Evolutionary conservation across 1,140 invertebrate species (phyloP).

Genomic region (Leguminivora glycinivorella): DNA sequence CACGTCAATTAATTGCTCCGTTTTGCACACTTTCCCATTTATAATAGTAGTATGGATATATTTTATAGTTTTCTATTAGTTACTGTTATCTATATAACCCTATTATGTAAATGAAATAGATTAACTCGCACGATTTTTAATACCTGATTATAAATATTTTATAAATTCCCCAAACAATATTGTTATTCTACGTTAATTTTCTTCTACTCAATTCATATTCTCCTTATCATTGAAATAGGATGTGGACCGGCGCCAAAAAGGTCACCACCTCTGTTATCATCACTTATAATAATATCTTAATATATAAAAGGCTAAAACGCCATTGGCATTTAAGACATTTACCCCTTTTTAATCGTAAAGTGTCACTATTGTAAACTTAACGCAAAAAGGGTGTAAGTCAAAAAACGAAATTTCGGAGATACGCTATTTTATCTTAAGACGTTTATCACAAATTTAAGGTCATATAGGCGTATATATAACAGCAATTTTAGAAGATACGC

Average conservation of each 20-base stretch:
- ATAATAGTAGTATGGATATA: too few relatives aligned
- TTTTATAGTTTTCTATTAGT: background rate
- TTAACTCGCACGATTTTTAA: background rate
- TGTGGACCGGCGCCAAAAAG: slow-evolving; percentile 1
- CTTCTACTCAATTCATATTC: background rate
- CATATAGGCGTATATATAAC: background rate
- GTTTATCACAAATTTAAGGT: background rate
- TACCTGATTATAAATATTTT: background rate
- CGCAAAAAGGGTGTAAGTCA: background rate
- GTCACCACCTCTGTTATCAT: slow-evolving; percentile 6
- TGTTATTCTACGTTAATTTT: slow-evolving; percentile 1
- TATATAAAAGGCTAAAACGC: background rate
- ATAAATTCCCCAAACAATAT: background rate
- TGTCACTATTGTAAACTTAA: background rate
- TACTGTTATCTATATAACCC: background rate
- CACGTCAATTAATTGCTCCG: too few relatives aligned
- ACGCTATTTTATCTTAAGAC: background rate
- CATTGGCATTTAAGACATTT: background rate
- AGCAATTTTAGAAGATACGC: background rate
- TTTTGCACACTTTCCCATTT: too few relatives aligned
- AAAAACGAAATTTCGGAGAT: background rate
- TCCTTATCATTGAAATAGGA: background rate
- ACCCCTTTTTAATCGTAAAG: background rate
- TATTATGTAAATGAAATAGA: background rate
- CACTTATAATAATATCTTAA: background rate